phyloP scores from a whole-genome alignment of 37 sponge, comb jelly and placozoan species.

The Hormiphora californensis region DNA sequence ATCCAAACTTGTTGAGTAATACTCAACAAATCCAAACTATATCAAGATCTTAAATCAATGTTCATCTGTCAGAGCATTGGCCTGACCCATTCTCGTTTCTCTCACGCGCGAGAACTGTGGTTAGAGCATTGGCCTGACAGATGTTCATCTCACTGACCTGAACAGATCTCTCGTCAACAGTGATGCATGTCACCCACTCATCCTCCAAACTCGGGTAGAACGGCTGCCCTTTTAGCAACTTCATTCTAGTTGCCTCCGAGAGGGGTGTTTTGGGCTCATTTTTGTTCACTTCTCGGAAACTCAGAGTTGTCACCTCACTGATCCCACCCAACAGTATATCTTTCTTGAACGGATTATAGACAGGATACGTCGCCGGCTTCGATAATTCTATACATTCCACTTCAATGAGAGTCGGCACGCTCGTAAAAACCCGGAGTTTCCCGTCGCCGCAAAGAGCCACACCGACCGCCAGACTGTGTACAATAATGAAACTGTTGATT shows the following conservation, averaged over 20 bases:
- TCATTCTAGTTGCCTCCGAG: not conserved
- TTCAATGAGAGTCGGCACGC: constrained; percentile 6
- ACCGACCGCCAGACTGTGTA: constrained; percentile 4
- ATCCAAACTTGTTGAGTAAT: too few species aligned
- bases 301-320: not conserved
- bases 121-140: too few species aligned
- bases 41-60: too few species aligned
- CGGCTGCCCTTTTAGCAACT: not conserved
- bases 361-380: constrained; percentile 14
- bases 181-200: constrained; percentile 31
- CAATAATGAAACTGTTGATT: constrained; percentile 28
- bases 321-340: constrained; percentile 17
- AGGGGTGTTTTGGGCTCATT: not conserved
- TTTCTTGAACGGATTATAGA: constrained; percentile 11
- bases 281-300: not conserved
- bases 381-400: not conserved
- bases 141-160: too few species aligned
- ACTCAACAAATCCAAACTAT: too few species aligned
- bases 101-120: too few species aligned
- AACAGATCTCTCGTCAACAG: not conserved
- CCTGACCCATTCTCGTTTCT: too few species aligned
- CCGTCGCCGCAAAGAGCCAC: constrained; percentile 33
- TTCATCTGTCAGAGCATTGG: too few species aligned
- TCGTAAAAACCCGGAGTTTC: constrained; percentile 10
- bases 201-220: not conserved